phyloP scores from a whole-genome alignment of 2,797 vertebrate genomes.

The Gymnoscopelus microlampas region DNA sequence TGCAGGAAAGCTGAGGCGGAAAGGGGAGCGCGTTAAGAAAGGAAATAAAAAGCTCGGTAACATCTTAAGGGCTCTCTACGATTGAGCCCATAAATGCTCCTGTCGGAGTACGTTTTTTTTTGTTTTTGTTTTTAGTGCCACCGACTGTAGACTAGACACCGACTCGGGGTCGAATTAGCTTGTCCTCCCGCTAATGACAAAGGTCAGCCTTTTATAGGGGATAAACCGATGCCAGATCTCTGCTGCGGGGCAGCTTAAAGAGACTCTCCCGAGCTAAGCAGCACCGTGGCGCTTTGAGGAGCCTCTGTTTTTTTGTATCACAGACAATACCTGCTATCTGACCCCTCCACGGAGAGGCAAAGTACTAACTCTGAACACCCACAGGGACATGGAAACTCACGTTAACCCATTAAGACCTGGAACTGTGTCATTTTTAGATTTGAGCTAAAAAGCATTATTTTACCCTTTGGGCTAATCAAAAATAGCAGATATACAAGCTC shows the following conservation, averaged over 20 bases:
- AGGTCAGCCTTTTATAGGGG: constrained; percentile 54
- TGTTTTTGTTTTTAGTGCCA: constrained; percentile 33
- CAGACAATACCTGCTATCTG: constrained; percentile 37
- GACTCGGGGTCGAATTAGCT: constrained; percentile 41
- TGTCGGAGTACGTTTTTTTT: not conserved
- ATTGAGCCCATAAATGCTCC: not conserved
- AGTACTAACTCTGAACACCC: constrained; percentile 35
- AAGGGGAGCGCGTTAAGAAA: constrained; percentile 9
- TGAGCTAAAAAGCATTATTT: too few species aligned
- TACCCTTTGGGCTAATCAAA: too few species aligned
- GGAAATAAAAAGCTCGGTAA: constrained; percentile 6
- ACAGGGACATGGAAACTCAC: constrained; percentile 32
- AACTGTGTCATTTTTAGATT: too few species aligned
- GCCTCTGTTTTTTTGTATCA: constrained; percentile 47
- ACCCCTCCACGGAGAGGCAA: constrained; percentile 23
- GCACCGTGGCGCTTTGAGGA: constrained; percentile 44
- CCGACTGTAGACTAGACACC: constrained; percentile 26
- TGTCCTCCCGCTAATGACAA: constrained; percentile 47
- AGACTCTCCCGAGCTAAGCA: constrained; percentile 41
- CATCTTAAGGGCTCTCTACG: constrained; percentile 26
- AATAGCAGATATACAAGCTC: too few species aligned
- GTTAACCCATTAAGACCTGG: too few species aligned
- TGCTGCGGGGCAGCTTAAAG: constrained; percentile 40
- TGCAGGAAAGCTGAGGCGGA: constrained; percentile 14
- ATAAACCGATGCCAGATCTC: constrained; percentile 53